Evolutionary conservation across 2,797 vertebrate genomes (phyloP), one percentile per base, ranked within the genome.

Genomic region (Etheostoma nigrum): DNA sequence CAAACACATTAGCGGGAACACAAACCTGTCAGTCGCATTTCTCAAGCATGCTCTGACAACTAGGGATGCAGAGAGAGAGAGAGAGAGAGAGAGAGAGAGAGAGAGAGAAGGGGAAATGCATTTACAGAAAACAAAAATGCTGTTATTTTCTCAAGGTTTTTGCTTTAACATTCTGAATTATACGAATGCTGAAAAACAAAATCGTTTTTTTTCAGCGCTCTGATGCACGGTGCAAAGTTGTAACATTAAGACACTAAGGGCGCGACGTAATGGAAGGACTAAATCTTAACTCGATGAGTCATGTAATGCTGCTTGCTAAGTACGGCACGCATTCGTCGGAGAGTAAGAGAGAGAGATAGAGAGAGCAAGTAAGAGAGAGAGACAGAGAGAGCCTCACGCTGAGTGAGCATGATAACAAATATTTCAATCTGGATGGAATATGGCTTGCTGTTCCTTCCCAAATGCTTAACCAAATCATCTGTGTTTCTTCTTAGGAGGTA

Each of bases 221-320:
- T 42, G 36, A 58, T 68, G 33, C 30, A 62, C 48, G 74, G 88
- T 84, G 49, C 30, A 87, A 86, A 74, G 47, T 78, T 52, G 69
- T 59, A 36, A 79, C 83, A 83, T 86, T 79, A 83, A 83, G 73
- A 83, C 77, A 82, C 69, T 69, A 55, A 84, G 63, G 62, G 67
- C 9, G 54, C 64, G 40, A 76, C 61, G 59, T 90, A 90, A 91
- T 91, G 83, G 82, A 88, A 79, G 69, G 76, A 78, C 92, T 90
- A 74, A 67, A 88, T 90, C 85, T 88, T 88, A 78, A 83, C 64
- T 72, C 30, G 68, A 78, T 84, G 84, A 90, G 82, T 91, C 89
- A 87, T 79, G 64, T 85, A 55, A 69, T 65, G 72, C 67, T 69
- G 79, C 81, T 87, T 61, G 57, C 81, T 66, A 55, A 86, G 77